Percentiles rank a stretch among this genome's conserved stretches.
Evolutionary conservation across 2,797 vertebrate species (phyloP).

Genomic region (Halcyon leucocephala): DNA sequence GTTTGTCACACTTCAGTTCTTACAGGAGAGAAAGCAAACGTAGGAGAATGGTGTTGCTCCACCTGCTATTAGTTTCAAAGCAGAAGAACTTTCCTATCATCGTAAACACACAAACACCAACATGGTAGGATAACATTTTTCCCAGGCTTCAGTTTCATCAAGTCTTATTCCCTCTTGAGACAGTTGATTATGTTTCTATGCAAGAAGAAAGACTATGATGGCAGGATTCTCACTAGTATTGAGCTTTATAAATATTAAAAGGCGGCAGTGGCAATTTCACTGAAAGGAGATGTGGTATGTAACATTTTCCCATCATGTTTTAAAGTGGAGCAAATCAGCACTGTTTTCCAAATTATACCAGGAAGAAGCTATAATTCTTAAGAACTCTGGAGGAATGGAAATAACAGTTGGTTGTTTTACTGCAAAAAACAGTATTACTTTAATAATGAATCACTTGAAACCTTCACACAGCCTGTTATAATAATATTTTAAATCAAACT

Average conservation of each 20-base stretch:
- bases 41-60: neutral
- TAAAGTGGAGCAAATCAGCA: neutral
- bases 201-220: neutral
- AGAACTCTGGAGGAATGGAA: constrained; percentile 12
- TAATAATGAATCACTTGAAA: constrained; percentile 24
- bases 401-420: neutral
- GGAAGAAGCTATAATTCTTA: constrained; percentile 21
- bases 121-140: neutral
- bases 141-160: neutral
- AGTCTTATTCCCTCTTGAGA: neutral
- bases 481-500: constrained; percentile 17
- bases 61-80: neutral
- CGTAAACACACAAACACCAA: neutral
- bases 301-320: neutral
- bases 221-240: neutral
- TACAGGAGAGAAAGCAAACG: neutral
- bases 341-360: constrained; percentile 27
- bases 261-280: neutral
- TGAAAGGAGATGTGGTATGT: neutral
- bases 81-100: neutral
- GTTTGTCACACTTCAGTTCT: neutral
- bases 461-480: neutral
- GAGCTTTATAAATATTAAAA: neutral
- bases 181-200: neutral
- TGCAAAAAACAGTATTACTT: constrained; percentile 1